These are phyloP conservation scores for Ctenomys sociabilis DNA, from an alignment of 2,113 vertebrate genomes.

Conservation along the genomic window DNA sequence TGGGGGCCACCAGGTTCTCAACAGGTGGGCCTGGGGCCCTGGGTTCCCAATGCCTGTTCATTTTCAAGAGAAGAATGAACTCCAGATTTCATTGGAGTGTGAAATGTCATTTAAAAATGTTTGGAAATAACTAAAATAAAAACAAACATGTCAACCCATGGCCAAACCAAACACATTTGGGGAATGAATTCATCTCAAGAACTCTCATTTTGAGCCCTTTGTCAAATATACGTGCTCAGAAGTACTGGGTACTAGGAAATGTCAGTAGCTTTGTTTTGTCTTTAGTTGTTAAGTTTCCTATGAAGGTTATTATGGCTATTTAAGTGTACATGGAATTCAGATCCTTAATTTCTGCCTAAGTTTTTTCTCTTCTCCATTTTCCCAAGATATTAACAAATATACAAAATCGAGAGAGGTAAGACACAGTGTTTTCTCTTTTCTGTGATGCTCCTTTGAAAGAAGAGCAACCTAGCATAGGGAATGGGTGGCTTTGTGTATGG, in stretches of 20 bases:
- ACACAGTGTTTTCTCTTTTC: not conserved
- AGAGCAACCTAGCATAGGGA: not conserved
- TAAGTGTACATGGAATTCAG: not conserved
- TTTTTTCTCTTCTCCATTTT: not conserved
- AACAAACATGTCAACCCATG: not conserved
- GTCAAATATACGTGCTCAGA: not conserved
- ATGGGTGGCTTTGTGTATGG: not conserved
- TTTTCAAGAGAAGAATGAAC: not conserved
- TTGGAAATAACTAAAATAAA: constrained; percentile 56
- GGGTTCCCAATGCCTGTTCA: not conserved
- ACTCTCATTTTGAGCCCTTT: constrained; percentile 6
- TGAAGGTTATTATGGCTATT: not conserved
- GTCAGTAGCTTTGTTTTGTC: not conserved
- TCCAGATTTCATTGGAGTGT: not conserved
- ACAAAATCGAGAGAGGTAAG: not conserved
- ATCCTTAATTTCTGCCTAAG: constrained; percentile 5
- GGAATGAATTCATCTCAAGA: not conserved
- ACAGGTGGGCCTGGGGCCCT: not conserved
- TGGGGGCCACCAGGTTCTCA: not conserved
- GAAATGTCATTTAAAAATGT: constrained; percentile 21
- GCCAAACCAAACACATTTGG: not conserved
- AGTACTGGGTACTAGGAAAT: not conserved
- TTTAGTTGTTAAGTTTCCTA: constrained; percentile 19
- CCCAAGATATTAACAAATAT: constrained; percentile 11
- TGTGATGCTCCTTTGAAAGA: not conserved